Evolutionary conservation across 1,140 invertebrate species (phyloP).

Genomic region (Zaprionus taronus): DNA sequence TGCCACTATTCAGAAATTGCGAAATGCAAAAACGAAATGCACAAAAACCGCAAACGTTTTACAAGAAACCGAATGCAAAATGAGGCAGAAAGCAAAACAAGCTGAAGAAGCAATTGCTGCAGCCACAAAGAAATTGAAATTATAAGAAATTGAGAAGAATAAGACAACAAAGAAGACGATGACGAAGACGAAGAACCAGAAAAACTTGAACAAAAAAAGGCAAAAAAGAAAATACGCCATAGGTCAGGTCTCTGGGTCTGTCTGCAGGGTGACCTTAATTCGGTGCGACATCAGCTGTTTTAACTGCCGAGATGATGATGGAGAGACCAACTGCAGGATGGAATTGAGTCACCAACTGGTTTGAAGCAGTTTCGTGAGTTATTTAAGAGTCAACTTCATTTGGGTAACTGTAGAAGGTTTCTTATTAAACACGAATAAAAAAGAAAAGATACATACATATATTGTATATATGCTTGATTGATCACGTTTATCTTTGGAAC

Average conservation of each 20-base stretch:
- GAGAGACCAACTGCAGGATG: neutral
- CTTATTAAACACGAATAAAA: neutral
- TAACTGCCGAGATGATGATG: neutral
- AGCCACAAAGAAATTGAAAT: constrained; percentile 35
- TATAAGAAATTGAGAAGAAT: constrained; percentile 22
- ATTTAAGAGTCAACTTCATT: neutral
- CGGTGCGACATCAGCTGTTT: constrained; percentile 3
- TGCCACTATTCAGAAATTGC: constrained; percentile 37
- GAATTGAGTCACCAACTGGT: constrained; percentile 22
- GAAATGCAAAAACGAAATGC: constrained; percentile 37
- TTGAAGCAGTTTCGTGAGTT: neutral
- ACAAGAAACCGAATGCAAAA: constrained; percentile 25
- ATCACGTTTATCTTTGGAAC: neutral
- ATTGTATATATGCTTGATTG: neutral
- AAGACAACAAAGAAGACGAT: constrained; percentile 20
- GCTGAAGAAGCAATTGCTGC: constrained; percentile 29
- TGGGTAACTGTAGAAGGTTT: neutral
- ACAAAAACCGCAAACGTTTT: constrained; percentile 44
- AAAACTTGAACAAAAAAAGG: constrained; percentile 17
- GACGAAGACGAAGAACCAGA: constrained; percentile 34
- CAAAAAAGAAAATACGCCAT: constrained; percentile 50
- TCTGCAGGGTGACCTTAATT: constrained; percentile 62
- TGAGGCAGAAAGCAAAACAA: neutral
- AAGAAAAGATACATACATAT: neutral
- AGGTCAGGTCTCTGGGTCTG: constrained; percentile 74